phyloP scores from a whole-genome alignment of 2,888 invertebrate species.

The Rutpela maculata region DNA sequence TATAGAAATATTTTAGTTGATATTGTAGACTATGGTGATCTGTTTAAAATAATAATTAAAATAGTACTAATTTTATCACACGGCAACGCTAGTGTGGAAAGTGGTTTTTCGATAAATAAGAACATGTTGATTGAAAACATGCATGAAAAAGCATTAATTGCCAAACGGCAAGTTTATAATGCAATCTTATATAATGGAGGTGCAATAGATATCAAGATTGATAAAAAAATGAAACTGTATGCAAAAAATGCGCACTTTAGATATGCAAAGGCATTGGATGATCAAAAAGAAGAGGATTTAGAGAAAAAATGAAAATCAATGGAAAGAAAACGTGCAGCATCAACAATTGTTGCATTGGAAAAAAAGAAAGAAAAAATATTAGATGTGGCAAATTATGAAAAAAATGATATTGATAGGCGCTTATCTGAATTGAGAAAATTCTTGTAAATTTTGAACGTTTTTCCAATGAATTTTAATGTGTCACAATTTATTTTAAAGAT shows the following conservation, averaged over 20 bases:
- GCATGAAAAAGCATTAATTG: constrained; percentile 4
- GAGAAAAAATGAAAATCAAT: background rate
- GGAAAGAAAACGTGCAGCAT: background rate
- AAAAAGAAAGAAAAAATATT: background rate
- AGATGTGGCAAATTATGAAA: background rate
- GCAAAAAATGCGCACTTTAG: background rate
- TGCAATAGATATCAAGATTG: background rate
- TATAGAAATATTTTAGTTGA: background rate
- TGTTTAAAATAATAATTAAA: constrained; percentile 1
- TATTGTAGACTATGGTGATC: background rate
- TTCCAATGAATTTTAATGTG: background rate
- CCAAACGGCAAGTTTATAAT: background rate
- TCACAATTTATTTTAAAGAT: too few relatives aligned
- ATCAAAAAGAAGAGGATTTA: constrained; percentile 1
- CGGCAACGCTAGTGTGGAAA: background rate
- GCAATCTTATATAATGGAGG: background rate
- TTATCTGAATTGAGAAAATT: background rate
- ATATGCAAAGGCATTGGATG: background rate
- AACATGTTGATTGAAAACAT: background rate
- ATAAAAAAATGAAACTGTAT: constrained; percentile 3
- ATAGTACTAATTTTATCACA: background rate
- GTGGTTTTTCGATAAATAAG: constrained; percentile 1
- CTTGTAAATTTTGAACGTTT: background rate
- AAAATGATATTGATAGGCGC: background rate
- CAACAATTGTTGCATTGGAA: background rate